Percentiles rank a stretch among this genome's conserved stretches.
Conservation (phyloP, 2,888 invertebrate genomes). For the Seira musarum region DNA sequence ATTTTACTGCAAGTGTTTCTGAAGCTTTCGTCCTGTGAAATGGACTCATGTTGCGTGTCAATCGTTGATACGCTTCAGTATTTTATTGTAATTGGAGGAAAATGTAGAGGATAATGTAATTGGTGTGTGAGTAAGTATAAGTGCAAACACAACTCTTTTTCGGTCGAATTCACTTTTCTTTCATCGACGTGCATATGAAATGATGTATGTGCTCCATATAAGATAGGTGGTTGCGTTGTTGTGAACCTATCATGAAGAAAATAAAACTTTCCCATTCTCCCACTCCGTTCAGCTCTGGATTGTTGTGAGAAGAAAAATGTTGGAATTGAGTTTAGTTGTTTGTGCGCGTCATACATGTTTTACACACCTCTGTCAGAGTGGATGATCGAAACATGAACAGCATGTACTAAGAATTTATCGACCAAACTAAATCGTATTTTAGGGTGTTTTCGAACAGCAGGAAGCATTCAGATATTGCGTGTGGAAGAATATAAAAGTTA, state of each 20-base stretch:
- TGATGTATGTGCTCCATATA: neutral
- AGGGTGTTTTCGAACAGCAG: neutral
- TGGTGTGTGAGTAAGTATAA: slow-evolving; percentile 7
- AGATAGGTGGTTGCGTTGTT: neutral
- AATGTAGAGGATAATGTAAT: neutral
- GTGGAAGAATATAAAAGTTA: no score
- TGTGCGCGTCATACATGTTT: no score
- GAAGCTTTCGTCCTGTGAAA: neutral
- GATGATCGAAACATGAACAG: no score
- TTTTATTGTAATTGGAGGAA: slow-evolving; percentile 7
- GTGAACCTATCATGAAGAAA: no score
- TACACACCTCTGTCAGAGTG: no score
- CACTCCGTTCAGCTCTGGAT: no score
- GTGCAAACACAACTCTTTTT: slow-evolving; percentile 10
- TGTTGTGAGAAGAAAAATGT: no score
- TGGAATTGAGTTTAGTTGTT: no score
- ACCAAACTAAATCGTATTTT: neutral
- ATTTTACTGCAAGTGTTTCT: no score
- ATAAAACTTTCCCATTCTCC: no score
- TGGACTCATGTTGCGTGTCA: slow-evolving; percentile 6
- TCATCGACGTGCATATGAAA: neutral
- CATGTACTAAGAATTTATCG: neutral
- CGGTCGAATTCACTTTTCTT: neutral
- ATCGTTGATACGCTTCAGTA: slow-evolving; percentile 3
- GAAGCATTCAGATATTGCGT: neutral